Base-by-base conservation (phyloP, 2,113 vertebrate species). In the Plecotus auritus region DNA sequence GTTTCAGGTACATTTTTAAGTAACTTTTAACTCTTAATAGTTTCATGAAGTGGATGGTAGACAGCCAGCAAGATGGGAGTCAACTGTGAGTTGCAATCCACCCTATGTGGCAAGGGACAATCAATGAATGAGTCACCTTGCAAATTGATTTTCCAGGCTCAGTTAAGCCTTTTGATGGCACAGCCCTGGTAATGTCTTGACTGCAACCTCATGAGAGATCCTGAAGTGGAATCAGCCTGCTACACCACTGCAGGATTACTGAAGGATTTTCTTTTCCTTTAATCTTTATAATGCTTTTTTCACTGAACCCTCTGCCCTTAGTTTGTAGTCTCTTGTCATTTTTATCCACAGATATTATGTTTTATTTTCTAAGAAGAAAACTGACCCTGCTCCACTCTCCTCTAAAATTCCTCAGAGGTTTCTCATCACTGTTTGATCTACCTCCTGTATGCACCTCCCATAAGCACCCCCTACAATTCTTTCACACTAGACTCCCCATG, bases 371-470 rank as follows among this genome's bases (percentile, higher is more conserved):
- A 59, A 37, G 49, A 66, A 40, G 47, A 56, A 74, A 2, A 16
- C 12, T 61, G 17, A 23, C 3, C 18, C 28, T 18, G 7, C n/a
- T 80, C 7, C 66, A 28, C 7, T 73, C 11, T 81, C 17, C 13
- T 47, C 28, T 37, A 56, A 59, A 76, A 17, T 17, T 86, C 28
- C 20, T 76, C 28, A 7, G 22, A 17, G 8, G 7, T 49, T 11
- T 74, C 16, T 76, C 67, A 69, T 35, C 47, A 82, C 12, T 1
- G 10, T 76, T 45, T 40, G 7, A 54, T 73, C 8, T 66, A 42
- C 2, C 5, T 28, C 23, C 20, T n/a, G 0, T 30, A 1, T 23
- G 7, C 4, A 2, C 12, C 28, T 74, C 20, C 35, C 37, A 51
- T 6, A 49, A 72, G 37, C 1, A 84, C 4, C 22, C 9, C 18